These are phyloP conservation scores for Onychostruthus taczanowskii DNA, from an alignment of 2,113 vertebrate species.

Conservation along the genomic window DNA sequence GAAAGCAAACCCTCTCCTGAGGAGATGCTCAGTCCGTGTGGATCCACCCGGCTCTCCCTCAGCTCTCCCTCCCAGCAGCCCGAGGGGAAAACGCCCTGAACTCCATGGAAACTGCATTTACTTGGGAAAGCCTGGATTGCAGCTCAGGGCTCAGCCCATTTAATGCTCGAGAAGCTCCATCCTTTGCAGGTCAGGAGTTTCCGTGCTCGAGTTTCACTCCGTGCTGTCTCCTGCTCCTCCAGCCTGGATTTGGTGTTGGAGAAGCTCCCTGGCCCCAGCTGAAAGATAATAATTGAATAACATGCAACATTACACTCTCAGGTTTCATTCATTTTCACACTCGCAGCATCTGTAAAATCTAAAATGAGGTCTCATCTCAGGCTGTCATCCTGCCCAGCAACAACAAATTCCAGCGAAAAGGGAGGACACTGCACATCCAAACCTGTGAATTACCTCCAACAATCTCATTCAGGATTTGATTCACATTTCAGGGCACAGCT, in stretches of 20 bases:
- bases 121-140: neutral
- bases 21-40: neutral
- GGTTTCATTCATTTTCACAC: conserved; percentile 54
- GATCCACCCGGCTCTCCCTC: neutral
- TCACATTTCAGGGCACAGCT: conserved; percentile 19
- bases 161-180: neutral
- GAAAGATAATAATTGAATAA: conserved; percentile 47
- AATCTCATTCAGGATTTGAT: neutral
- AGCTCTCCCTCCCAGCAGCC: neutral
- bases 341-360: conserved; percentile 20
- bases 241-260: neutral
- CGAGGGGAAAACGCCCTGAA: neutral
- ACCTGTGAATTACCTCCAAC: conserved; percentile 48
- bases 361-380: conserved; percentile 14
- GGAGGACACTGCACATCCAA: conserved; percentile 10
- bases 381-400: conserved; percentile 21
- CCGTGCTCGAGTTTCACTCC: neutral
- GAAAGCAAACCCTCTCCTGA: neutral
- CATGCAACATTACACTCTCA: conserved; percentile 36
- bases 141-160: neutral
- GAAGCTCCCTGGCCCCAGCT: neutral
- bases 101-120: neutral
- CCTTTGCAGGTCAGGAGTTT: neutral
- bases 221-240: neutral
- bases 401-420: neutral